Evolutionary conservation across 2,113 vertebrate species (phyloP), one percentile per base, ranked within the genome.

Genomic region (Chionodraco myersi): DNA sequence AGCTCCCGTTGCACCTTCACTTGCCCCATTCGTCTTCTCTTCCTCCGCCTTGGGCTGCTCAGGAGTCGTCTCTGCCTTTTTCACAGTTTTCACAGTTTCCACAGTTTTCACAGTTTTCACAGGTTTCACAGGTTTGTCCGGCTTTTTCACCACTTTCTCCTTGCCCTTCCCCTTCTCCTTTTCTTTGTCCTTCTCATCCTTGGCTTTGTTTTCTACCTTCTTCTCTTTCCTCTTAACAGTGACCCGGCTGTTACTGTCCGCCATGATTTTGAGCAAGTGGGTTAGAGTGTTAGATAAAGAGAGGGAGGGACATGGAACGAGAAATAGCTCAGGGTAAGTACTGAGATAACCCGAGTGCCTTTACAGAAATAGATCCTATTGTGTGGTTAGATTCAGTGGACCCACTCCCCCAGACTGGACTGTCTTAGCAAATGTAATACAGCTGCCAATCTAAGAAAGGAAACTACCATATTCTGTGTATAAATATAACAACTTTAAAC

Each of bases 301-400:
- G 56, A 62, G 71, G 64, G 48, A 69, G 58, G 49, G 72, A 78
- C 45, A 36, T 53, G 45, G 72, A 58, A 56, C 15, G 63, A 21
- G 54, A 54, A 44, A 67, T 67, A 74, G 77, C 70, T 63, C 13
- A 21, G 78, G 45, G 1, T 77, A 74, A 89, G 91, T 82, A 82
- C 81, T 58, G 82, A 54, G 92, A 81, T 91, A 91, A 92, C 89
- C 80, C 85, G 21, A 67, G 91, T 84, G 75, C 75, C 12, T 45
- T 57, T 74, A 91, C 90, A 87, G 84, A 91, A 94, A 94, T 93
- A 93, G 91, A 92, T 52, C n/a, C 89, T 75, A 92, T 94, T 94
- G 92, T 93, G 89, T 53, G 67, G 48, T 23, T 62, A 64, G 80
- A 86, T 70, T 75, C 80, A 82, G 81, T 80, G 68, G 60, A 89